These are phyloP conservation scores for Drosophila tani DNA, from an alignment of 1,140 invertebrate genomes.

Conservation along the genomic window DNA sequence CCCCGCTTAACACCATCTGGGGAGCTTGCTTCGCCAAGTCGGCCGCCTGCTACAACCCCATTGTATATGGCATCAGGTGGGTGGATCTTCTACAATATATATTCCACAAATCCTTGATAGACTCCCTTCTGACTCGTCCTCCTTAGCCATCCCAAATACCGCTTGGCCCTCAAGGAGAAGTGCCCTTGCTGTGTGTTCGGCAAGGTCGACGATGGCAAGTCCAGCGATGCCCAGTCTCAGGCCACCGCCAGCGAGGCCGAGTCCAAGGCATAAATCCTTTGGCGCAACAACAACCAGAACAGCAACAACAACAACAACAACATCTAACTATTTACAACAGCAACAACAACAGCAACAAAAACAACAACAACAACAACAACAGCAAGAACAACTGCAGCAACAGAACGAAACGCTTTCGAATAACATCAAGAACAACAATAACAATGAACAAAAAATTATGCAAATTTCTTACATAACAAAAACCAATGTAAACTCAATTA, in stretches of 20 bases:
- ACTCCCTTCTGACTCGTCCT: not conserved
- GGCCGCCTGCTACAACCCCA: constrained; percentile 92
- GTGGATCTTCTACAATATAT: not conserved
- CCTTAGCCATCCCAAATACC: constrained; percentile 91
- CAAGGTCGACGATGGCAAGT: constrained; percentile 77
- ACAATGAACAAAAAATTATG: constrained; percentile 37
- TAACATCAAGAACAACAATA: constrained; percentile 67
- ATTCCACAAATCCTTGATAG: not conserved
- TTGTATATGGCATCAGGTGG: constrained; percentile 93
- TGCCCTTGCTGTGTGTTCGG: constrained; percentile 89
- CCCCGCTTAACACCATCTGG: constrained; percentile 91
- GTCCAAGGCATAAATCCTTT: constrained; percentile 76
- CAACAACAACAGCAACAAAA: constrained; percentile 69
- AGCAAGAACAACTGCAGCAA: constrained; percentile 82
- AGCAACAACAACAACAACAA: constrained; percentile 51
- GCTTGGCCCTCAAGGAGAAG: constrained; percentile 89
- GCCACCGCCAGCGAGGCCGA: constrained; percentile 82
- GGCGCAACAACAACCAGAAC: constrained; percentile 61
- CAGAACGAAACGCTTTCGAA: constrained; percentile 84
- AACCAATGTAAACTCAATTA: constrained; percentile 61
- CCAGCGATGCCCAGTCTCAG: constrained; percentile 85
- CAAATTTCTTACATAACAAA: constrained; percentile 77
- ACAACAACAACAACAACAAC: constrained; percentile 71
- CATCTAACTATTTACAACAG: constrained; percentile 65
- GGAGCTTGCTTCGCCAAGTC: constrained; percentile 92